A percentile compares a stretch with the other conserved stretches of the same genome.
Evolutionary conservation across 2,888 invertebrate genomes (phyloP).

Genomic region (Oxyteleia sp.): DNA sequence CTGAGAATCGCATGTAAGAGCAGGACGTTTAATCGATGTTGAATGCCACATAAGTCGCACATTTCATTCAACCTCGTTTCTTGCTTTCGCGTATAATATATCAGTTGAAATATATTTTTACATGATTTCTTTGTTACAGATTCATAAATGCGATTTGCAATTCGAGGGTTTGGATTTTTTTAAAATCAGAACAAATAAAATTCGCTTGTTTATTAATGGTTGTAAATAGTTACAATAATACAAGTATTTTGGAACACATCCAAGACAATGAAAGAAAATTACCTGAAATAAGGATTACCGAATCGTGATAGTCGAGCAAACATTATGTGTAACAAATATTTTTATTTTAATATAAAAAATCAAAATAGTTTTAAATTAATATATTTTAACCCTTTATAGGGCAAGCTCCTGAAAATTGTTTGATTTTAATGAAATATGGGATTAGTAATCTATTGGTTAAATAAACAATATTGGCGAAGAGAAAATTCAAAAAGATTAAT

Average conservation of each 20-base stretch:
- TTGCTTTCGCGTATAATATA: slow-evolving; percentile 3
- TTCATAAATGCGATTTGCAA: too few species aligned
- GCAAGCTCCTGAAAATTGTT: too few species aligned
- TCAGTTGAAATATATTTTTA: too few species aligned
- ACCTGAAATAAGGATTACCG: not conserved
- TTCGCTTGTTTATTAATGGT: too few species aligned
- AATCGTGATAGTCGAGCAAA: not conserved
- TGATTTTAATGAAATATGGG: too few species aligned
- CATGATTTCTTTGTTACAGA: too few species aligned
- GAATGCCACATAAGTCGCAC: slow-evolving; percentile 2
- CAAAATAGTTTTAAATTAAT: too few species aligned
- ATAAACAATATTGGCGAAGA: too few species aligned
- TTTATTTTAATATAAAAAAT: not conserved
- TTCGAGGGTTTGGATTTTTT: too few species aligned
- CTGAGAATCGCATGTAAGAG: slow-evolving; percentile 10
- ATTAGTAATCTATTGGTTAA: too few species aligned
- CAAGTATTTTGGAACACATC: not conserved
- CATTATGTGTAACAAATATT: not conserved
- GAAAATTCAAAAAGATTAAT: slow-evolving; percentile 5
- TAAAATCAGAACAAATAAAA: too few species aligned
- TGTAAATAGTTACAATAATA: not conserved
- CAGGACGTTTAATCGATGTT: slow-evolving; percentile 15
- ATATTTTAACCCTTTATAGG: too few species aligned
- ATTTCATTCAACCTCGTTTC: slow-evolving; percentile 8
- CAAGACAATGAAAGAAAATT: not conserved